phyloP scores from a whole-genome alignment of 1,140 invertebrate genomes.

The Globodera ellingtonae region DNA sequence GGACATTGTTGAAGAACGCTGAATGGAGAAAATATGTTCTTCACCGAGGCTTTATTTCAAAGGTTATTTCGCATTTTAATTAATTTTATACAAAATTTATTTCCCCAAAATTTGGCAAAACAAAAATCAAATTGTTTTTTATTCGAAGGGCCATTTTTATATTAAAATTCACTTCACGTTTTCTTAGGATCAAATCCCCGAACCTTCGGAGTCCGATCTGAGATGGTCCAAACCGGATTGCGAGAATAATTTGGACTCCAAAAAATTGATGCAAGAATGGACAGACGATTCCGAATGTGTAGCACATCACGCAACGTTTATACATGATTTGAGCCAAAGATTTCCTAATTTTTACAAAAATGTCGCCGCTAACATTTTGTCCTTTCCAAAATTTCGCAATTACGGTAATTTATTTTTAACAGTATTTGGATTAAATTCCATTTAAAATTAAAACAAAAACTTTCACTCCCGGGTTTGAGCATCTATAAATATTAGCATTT shows the following conservation, averaged over 20 bases:
- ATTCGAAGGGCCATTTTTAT: too few species aligned
- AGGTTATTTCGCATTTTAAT: neutral
- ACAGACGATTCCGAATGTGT: neutral
- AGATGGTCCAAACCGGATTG: neutral
- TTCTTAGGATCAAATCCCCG: too few species aligned
- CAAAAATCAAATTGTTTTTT: too few species aligned
- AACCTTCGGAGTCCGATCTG: neutral
- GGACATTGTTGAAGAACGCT: neutral
- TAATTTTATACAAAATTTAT: too few species aligned
- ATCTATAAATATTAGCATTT: too few species aligned
- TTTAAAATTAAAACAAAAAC: too few species aligned
- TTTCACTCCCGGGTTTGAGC: too few species aligned
- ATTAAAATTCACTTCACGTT: too few species aligned
- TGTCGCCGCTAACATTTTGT: neutral
- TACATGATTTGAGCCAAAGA: neutral
- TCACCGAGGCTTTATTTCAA: neutral
- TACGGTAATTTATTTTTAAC: neutral
- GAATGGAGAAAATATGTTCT: neutral
- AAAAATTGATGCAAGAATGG: neutral
- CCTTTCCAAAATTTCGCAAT: neutral
- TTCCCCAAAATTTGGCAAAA: too few species aligned
- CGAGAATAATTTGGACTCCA: neutral
- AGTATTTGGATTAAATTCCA: too few species aligned
- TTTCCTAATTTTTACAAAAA: neutral
- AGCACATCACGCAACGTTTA: neutral